These are phyloP conservation scores for Tetrapedia diversipes DNA, from an alignment of 2,888 invertebrate genomes.

Conservation along the genomic window DNA sequence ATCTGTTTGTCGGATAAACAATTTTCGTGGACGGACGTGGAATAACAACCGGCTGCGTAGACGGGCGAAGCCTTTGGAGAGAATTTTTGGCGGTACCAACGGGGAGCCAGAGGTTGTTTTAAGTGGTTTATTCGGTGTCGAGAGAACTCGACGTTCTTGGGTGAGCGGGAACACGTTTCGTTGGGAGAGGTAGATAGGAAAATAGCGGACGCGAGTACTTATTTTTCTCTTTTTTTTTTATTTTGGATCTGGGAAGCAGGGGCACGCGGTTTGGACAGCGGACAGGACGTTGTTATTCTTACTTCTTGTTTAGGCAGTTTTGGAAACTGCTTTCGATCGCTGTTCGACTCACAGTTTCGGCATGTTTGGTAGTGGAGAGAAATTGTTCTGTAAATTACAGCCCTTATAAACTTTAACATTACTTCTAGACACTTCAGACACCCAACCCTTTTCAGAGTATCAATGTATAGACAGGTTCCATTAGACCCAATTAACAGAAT, in stretches of 20 bases:
- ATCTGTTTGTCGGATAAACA: conserved; percentile 69
- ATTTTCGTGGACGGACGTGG: conserved; percentile 54
- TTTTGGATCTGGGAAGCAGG: not conserved
- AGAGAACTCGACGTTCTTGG: not conserved
- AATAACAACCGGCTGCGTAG: conserved; percentile 52
- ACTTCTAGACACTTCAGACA: too few species aligned
- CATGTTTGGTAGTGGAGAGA: too few species aligned
- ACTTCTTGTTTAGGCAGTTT: not conserved
- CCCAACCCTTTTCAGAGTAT: too few species aligned
- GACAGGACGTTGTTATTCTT: not conserved
- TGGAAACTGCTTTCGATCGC: not conserved
- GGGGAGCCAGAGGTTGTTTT: conserved; percentile 10
- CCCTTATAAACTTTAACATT: too few species aligned
- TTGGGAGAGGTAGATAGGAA: not conserved
- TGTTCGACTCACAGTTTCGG: too few species aligned
- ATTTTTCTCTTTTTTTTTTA: not conserved
- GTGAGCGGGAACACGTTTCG: conserved; percentile 2
- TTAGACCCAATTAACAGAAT: too few species aligned
- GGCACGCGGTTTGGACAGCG: too few species aligned
- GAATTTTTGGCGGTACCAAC: conserved; percentile 3
- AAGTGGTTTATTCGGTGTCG: conserved; percentile 12
- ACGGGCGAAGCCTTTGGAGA: conserved; percentile 5
- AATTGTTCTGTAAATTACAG: too few species aligned
- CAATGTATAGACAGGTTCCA: too few species aligned
- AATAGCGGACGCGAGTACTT: not conserved